These are phyloP conservation scores for Xanthorhoe designata DNA, from an alignment of 2,888 invertebrate species.

Conservation along the genomic window DNA sequence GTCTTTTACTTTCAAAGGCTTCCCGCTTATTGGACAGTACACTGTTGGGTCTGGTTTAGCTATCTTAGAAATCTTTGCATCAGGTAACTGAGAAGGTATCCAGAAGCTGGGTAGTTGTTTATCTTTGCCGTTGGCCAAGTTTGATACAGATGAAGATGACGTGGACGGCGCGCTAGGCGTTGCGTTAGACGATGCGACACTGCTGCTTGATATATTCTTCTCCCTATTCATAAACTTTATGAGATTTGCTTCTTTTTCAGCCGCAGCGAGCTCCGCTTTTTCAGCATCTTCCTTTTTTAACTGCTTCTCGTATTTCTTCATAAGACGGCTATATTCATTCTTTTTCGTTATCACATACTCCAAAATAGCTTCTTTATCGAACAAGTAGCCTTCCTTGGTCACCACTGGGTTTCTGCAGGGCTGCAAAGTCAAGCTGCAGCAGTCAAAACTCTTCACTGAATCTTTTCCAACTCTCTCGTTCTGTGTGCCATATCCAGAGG, in stretches of 20 bases:
- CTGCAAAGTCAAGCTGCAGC: conserved; percentile 98
- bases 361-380: conserved; percentile 98
- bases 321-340: conserved; percentile 93
- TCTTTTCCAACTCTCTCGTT: conserved; percentile 96
- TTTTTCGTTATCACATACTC: conserved; percentile 98
- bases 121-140: conserved; percentile 91
- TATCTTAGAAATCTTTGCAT: conserved; percentile 88
- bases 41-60: conserved; percentile 76
- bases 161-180: conserved; percentile 44
- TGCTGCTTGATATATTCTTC: conserved; percentile 88
- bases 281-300: conserved; percentile 91
- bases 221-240: conserved; percentile 93
- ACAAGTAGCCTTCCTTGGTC: conserved; percentile 94
- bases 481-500: conserved; percentile 97
- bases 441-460: conserved; percentile 96
- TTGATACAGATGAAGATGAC: conserved; percentile 87
- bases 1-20: conserved; percentile 95
- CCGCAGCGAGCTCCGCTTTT: conserved; percentile 88
- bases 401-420: conserved; percentile 97
- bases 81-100: conserved; percentile 97
- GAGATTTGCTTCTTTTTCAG: conserved; percentile 91
- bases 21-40: conserved; percentile 83
- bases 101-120: conserved; percentile 97
- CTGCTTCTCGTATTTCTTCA: conserved; percentile 97
- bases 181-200: conserved; percentile 41